A percentile compares a stretch with the other conserved stretches of the same genome.
phyloP scores from a whole-genome alignment of 1,140 invertebrate species.

The Drosophila erecta region DNA sequence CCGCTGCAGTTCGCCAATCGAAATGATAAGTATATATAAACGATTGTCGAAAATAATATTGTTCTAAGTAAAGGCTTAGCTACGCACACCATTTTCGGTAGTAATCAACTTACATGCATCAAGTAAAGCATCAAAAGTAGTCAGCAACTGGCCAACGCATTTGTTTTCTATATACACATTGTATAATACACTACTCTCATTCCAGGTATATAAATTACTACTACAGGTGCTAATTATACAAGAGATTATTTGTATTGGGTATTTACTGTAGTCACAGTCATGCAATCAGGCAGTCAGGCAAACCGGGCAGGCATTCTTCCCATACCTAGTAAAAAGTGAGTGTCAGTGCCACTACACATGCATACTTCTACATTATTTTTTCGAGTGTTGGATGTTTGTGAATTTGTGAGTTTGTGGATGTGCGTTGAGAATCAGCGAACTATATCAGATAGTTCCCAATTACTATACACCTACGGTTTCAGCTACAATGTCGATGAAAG shows the following conservation, averaged over 20 bases:
- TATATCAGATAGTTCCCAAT: neutral
- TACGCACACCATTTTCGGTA: slow-evolving; percentile 62
- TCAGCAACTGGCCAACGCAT: slow-evolving; percentile 48
- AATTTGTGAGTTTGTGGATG: slow-evolving; percentile 4
- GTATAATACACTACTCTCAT: slow-evolving; percentile 52
- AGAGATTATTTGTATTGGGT: slow-evolving; percentile 18
- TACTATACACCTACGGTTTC: slow-evolving; percentile 1
- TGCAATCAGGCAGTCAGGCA: slow-evolving; percentile 71
- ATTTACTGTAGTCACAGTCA: slow-evolving; percentile 52
- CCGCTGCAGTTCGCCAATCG: slow-evolving; percentile 23
- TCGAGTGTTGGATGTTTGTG: slow-evolving; percentile 27
- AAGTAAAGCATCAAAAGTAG: slow-evolving; percentile 61
- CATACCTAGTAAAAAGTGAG: slow-evolving; percentile 33
- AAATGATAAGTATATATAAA: slow-evolving; percentile 21
- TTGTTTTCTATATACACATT: slow-evolving; percentile 55
- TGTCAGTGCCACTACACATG: slow-evolving; percentile 59
- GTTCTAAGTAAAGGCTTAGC: slow-evolving; percentile 50
- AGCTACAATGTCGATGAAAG: slow-evolving; percentile 15
- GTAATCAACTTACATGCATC: slow-evolving; percentile 71
- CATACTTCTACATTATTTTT: slow-evolving; percentile 41
- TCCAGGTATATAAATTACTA: slow-evolving; percentile 34
- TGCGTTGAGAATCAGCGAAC: neutral
- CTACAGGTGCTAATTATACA: slow-evolving; percentile 43
- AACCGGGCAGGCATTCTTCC: slow-evolving; percentile 60
- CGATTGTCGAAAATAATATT: slow-evolving; percentile 38